phyloP scores from a whole-genome alignment of 30 jellyfish, hydroid and myxozoan species.

The Pelagia noctiluca region DNA sequence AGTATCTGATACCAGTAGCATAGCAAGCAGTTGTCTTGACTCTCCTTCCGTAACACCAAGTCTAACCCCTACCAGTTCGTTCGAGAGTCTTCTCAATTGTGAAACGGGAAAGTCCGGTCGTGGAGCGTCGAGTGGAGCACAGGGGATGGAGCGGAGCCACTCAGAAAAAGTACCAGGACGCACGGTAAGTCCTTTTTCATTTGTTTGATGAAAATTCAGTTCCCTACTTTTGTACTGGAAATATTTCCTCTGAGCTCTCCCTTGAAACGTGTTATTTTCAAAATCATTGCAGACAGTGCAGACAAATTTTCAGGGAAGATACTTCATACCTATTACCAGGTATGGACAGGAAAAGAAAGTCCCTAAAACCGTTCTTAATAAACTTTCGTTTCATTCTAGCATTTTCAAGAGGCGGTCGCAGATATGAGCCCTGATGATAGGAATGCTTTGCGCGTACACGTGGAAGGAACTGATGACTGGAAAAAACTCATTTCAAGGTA shows the following conservation, averaged over 20 bases:
- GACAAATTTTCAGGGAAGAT: too few relatives aligned
- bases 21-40: constrained; percentile 52
- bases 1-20: constrained; percentile 70
- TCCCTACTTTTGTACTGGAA: background rate
- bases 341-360: too few relatives aligned
- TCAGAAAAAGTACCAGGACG: constrained; percentile 24
- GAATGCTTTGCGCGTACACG: background rate
- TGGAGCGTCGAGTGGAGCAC: constrained; percentile 8
- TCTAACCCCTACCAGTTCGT: constrained; percentile 75
- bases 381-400: background rate
- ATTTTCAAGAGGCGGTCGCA: background rate
- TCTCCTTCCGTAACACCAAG: constrained; percentile 80
- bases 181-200: constrained; percentile 1
- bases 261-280: background rate
- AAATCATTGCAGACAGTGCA: too few relatives aligned
- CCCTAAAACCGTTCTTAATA: too few relatives aligned
- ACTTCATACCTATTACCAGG: too few relatives aligned
- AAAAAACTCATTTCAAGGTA: constrained; percentile 23
- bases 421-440: constrained; percentile 19
- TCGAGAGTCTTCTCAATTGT: constrained; percentile 49
- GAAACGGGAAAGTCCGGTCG: constrained; percentile 24
- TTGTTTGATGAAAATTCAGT: background rate
- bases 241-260: background rate
- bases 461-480: constrained; percentile 7
- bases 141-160: constrained; percentile 10